Percentiles rank a stretch among this genome's conserved stretches.
phyloP scores from a whole-genome alignment of 2,888 invertebrate species.

The Coleophora deauratella region DNA sequence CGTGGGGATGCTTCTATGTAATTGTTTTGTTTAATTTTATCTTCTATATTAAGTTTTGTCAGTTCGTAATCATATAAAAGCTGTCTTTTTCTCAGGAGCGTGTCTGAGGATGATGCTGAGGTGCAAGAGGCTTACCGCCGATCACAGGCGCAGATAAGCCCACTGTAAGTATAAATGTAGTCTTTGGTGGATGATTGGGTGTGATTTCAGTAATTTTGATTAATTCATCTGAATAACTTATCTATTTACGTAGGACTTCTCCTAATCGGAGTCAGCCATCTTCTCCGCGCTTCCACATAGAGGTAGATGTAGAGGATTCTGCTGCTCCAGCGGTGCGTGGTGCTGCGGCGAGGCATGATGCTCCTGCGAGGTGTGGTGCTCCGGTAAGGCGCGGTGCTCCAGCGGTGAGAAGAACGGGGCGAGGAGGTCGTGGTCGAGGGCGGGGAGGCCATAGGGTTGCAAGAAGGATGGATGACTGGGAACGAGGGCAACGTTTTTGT shows the following conservation, averaged over 20 bases:
- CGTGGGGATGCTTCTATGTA: too few relatives aligned
- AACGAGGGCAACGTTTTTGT: neutral
- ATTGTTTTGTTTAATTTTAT: too few relatives aligned
- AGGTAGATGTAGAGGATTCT: neutral
- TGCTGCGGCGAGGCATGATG: too few relatives aligned
- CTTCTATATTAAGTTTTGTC: too few relatives aligned
- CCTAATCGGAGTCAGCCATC: neutral
- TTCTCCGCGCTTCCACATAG: constrained; percentile 1
- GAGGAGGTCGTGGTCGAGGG: neutral
- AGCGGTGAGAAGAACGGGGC: neutral
- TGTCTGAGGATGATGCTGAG: too few relatives aligned
- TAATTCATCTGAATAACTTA: neutral
- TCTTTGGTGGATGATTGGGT: neutral
- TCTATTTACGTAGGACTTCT: neutral
- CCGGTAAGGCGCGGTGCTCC: too few relatives aligned
- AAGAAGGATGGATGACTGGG: neutral
- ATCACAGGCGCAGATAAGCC: neutral
- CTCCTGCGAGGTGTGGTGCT: too few relatives aligned
- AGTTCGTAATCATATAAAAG: too few relatives aligned
- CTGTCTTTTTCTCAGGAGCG: too few relatives aligned
- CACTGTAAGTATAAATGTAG: too few relatives aligned
- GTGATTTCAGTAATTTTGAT: neutral
- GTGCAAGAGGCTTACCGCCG: neutral
- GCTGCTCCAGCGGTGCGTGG: too few relatives aligned
- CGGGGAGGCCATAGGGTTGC: neutral